These are phyloP conservation scores for Odontesthes bonariensis DNA, from an alignment of 2,113 vertebrate species.

Conservation along the genomic window DNA sequence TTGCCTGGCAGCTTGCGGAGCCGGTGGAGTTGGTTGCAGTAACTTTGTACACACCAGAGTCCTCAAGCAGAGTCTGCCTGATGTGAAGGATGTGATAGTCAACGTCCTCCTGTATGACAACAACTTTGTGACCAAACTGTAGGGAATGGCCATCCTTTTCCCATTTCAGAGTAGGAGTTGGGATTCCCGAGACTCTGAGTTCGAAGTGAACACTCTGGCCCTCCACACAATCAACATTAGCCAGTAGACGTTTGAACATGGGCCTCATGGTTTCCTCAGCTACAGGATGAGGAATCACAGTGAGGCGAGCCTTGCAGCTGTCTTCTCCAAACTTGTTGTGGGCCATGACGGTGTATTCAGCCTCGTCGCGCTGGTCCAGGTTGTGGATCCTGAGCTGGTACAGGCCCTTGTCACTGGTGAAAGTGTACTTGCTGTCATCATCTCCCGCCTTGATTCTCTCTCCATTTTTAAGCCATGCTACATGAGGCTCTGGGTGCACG, in stretches of 20 bases:
- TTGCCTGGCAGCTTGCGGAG: constrained; percentile 92
- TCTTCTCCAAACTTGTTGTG: constrained; percentile 97
- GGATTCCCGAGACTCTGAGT: constrained; percentile 93
- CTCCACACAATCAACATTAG: constrained; percentile 94
- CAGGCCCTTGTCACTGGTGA: constrained; percentile 96
- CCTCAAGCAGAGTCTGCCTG: constrained; percentile 94
- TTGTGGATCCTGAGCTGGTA: constrained; percentile 95
- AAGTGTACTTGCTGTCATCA: constrained; percentile 93
- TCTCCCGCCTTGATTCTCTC: constrained; percentile 93
- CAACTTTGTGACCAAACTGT: constrained; percentile 89
- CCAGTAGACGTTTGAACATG: constrained; percentile 97
- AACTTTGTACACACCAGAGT: constrained; percentile 94
- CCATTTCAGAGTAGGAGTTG: constrained; percentile 89
- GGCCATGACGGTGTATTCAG: constrained; percentile 94
- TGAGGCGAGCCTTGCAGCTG: constrained; percentile 94
- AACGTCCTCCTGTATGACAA: constrained; percentile 91
- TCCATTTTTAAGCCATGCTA: constrained; percentile 96
- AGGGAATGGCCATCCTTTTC: constrained; percentile 93
- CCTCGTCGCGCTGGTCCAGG: constrained; percentile 89
- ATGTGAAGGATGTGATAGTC: constrained; percentile 93
- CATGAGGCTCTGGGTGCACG: constrained; percentile 95
- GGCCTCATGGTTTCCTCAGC: constrained; percentile 91
- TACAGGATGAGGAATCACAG: constrained; percentile 89
- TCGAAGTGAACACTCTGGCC: constrained; percentile 93
- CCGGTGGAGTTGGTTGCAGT: constrained; percentile 95